Evolutionary conservation across 1,140 invertebrate genomes (phyloP).

Genomic region (Bombus polaris): DNA sequence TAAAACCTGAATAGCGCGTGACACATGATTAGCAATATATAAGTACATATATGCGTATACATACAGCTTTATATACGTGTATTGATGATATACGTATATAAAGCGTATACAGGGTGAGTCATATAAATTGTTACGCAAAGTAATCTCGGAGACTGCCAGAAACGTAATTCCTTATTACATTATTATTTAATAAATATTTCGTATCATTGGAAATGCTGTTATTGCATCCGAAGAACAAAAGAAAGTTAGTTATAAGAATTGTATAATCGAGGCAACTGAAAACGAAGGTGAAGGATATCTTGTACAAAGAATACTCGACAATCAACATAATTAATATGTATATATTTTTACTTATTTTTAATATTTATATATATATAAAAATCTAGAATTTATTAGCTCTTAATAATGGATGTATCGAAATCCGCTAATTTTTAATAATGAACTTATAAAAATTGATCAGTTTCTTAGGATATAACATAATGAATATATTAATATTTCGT

Average conservation of each 20-base stretch:
- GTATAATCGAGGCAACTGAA: background rate
- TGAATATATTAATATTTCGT: background rate
- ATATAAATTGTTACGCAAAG: conserved; percentile 25
- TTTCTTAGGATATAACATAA: too few species aligned
- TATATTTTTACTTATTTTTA: too few species aligned
- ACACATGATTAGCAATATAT: conserved; percentile 48
- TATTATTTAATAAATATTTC: background rate
- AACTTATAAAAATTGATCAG: too few species aligned
- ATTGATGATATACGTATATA: conserved; percentile 18
- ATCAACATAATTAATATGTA: too few species aligned
- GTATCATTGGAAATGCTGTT: background rate
- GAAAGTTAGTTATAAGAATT: background rate
- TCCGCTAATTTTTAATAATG: background rate
- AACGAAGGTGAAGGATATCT: background rate
- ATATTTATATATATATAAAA: too few species aligned
- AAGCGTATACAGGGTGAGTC: conserved; percentile 39
- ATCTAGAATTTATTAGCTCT: background rate
- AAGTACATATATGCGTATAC: conserved; percentile 51
- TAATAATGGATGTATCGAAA: background rate
- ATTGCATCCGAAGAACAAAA: background rate
- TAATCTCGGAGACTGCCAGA: background rate
- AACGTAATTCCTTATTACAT: background rate
- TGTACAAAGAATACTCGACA: background rate
- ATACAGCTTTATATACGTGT: conserved; percentile 34
- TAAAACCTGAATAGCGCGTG: conserved; percentile 68